Conservation (phyloP, 2,797 vertebrate genomes). For the Geotrypetes seraphini region DNA sequence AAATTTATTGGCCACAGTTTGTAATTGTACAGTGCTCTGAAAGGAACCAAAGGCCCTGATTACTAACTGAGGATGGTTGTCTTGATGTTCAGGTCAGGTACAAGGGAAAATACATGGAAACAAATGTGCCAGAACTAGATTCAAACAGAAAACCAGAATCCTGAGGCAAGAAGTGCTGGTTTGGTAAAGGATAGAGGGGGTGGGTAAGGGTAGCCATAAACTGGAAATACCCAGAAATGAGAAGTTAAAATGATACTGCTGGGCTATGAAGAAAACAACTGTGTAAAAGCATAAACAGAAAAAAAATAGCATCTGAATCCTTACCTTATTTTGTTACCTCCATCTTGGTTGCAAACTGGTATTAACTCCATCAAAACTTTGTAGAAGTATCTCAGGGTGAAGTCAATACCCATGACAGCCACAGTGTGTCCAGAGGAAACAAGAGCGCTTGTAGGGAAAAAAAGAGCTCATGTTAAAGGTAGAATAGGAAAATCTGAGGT, state of each 20-base stretch:
- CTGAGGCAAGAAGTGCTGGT: too few relatives aligned
- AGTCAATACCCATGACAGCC: constrained; percentile 96
- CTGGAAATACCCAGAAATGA: too few relatives aligned
- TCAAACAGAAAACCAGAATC: too few relatives aligned
- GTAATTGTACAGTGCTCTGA: too few relatives aligned
- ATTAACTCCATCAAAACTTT: constrained; percentile 91
- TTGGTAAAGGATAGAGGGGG: too few relatives aligned
- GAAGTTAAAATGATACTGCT: background rate
- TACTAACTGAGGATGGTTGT: too few relatives aligned
- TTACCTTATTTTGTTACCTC: constrained; percentile 91
- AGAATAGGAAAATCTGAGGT: background rate
- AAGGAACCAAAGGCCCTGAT: too few relatives aligned
- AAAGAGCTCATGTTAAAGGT: background rate
- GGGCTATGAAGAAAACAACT: background rate
- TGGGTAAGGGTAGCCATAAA: too few relatives aligned
- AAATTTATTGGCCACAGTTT: too few relatives aligned
- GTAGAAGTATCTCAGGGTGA: constrained; percentile 94
- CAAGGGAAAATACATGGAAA: too few relatives aligned
- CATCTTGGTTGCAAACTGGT: constrained; percentile 94
- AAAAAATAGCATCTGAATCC: background rate
- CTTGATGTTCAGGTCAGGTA: too few relatives aligned
- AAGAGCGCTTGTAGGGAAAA: constrained; percentile 57
- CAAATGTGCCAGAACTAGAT: too few relatives aligned
- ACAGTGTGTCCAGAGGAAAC: constrained; percentile 82
- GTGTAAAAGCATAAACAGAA: background rate